Conservation (phyloP, 2,888 invertebrate genomes). For the Pseudococcus longispinus region DNA sequence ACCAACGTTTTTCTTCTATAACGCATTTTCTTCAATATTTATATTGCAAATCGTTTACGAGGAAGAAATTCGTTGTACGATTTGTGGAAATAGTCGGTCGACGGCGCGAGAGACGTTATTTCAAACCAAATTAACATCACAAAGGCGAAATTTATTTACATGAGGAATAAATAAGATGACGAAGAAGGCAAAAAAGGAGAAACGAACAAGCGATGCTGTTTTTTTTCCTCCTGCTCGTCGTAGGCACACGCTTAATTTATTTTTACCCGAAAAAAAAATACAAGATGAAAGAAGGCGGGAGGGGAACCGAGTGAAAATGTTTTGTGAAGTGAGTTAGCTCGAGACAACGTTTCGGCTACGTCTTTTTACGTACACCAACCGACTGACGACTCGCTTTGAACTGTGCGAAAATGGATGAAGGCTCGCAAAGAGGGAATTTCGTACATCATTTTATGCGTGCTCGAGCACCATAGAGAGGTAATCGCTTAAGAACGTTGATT, state of each 20-base stretch:
- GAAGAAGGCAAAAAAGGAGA: neutral
- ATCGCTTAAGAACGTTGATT: conserved; percentile 1
- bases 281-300: neutral
- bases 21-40: neutral
- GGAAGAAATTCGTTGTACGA: neutral
- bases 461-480: conserved; percentile 11
- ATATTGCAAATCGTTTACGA: conserved; percentile 11
- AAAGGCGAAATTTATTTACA: conserved; percentile 15
- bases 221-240: neutral
- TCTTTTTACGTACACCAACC: too few relatives aligned
- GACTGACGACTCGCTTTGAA: neutral
- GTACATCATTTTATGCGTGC: neutral
- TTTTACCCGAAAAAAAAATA: neutral
- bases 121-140: conserved; percentile 19
- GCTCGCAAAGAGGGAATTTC: neutral
- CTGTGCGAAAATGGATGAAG: neutral
- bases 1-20: neutral
- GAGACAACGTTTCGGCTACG: neutral
- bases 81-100: neutral
- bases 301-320: neutral
- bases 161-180: neutral
- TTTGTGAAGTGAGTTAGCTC: neutral
- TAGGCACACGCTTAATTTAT: neutral
- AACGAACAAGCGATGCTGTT: neutral
- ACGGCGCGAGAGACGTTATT: neutral